Base-by-base conservation (phyloP, 2,888 invertebrate genomes). In the Notocelia uddmanniana region DNA sequence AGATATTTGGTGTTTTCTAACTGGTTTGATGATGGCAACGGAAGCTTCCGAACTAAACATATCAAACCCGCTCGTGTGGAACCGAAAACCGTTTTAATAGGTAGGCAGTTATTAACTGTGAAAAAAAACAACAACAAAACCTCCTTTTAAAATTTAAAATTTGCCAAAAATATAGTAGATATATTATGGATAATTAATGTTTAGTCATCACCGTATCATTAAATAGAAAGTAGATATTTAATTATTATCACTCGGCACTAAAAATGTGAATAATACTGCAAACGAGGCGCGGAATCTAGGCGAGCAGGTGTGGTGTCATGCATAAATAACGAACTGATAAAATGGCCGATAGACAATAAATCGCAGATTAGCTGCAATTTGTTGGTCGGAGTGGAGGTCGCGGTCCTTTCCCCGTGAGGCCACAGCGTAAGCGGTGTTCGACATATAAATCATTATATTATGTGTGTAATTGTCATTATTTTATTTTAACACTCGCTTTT, bases 301-400 rank as follows among this genome's bases (percentile, higher is more conserved):
- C 54, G 26, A 71, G 26, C 71, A 60, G 60, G 68, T 60, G 60
- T 26, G 23, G n/a, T 45, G 60, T 34, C 8, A 19, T 52, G 64
- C 58, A 67, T 67, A 54, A 67, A 66, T 71, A 67, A 66, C 18
- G n/a, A 54, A 55, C 26, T 37, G 59, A 52, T 66, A 45, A 21
- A 18, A 15, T 55, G 31, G 50, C 64, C 18, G 58, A 58, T 67
- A 60, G 59, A 59, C 34, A 67, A 71, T 71, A 71, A 71, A 71
- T 71, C 71, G 66, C 54, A 19, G 71, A 66, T 66, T 67, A 59
- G 59, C 52, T 57, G 59, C 71, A 60, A 71, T 71, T 71, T 71
- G 71, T 71, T 70, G 70, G n/a, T n/a, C n/a, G 48, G 23, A 31
- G 34, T 59, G 52, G 71, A 71, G 71, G 71, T 9, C 66, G 66